Evolutionary conservation across 37 sponge, comb jelly and placozoan species (phyloP).

Genomic region (Aplysina aerophoba): DNA sequence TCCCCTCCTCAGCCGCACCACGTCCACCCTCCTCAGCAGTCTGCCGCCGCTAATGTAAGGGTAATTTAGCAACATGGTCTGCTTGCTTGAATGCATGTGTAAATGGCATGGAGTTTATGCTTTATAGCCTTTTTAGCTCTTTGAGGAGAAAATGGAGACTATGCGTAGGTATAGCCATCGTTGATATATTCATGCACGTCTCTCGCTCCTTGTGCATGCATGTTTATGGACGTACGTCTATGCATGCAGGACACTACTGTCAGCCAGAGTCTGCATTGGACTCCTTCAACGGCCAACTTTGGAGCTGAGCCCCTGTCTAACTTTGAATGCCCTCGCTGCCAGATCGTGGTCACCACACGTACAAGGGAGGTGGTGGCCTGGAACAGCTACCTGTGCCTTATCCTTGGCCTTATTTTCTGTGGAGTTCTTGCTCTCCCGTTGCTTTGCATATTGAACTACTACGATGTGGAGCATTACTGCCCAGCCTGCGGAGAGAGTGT

Average conservation of each 20-base stretch:
- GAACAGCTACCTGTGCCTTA: neutral
- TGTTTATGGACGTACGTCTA: conserved; percentile 2
- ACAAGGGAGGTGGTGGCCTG: no score
- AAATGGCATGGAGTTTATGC: no score
- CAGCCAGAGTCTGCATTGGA: neutral
- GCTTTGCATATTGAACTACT: neutral
- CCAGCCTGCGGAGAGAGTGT: neutral
- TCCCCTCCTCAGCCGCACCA: no score
- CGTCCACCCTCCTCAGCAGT: neutral
- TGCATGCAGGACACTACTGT: neutral
- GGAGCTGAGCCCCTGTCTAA: neutral
- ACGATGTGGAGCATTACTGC: neutral
- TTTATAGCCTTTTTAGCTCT: no score
- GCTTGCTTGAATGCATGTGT: no score
- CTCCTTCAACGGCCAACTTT: neutral
- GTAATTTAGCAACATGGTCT: no score
- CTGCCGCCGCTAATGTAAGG: no score
- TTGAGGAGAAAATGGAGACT: no score
- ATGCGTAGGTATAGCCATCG: no score
- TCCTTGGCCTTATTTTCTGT: neutral
- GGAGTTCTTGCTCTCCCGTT: neutral
- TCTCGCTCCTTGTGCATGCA: neutral
- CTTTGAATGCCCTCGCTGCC: neutral
- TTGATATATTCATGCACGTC: no score
- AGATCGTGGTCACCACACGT: neutral